phyloP scores from a whole-genome alignment of 2,888 invertebrate species.

The Drosophila prolongata region DNA sequence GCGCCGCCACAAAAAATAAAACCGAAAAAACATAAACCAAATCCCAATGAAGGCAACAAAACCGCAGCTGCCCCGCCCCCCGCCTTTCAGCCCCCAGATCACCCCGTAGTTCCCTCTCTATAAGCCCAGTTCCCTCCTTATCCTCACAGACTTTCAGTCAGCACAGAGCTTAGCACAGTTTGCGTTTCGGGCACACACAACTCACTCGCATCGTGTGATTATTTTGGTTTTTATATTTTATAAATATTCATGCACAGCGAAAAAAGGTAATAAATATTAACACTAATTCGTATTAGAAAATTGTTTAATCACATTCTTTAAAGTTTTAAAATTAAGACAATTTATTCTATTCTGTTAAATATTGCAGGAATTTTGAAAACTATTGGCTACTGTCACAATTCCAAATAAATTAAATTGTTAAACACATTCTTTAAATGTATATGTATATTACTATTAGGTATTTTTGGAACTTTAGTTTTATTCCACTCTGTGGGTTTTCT shows the following conservation, averaged over 20 bases:
- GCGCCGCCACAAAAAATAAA: constrained; percentile 41
- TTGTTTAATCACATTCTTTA: too few relatives aligned
- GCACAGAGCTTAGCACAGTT: constrained; percentile 62
- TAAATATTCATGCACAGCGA: constrained; percentile 14
- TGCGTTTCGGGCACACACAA: constrained; percentile 61
- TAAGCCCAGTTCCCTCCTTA: constrained; percentile 11
- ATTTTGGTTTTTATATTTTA: constrained; percentile 53
- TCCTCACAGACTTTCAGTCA: constrained; percentile 38
- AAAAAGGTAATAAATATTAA: background rate
- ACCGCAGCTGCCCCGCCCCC: constrained; percentile 18
- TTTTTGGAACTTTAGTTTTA: too few relatives aligned
- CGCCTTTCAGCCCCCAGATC: constrained; percentile 9
- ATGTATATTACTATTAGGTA: too few relatives aligned
- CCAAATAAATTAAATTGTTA: too few relatives aligned
- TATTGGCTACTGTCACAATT: too few relatives aligned
- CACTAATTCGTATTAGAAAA: too few relatives aligned
- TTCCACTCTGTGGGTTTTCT: too few relatives aligned
- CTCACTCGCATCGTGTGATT: constrained; percentile 72
- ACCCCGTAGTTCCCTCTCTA: constrained; percentile 12
- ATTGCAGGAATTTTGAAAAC: too few relatives aligned
- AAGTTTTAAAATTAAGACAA: too few relatives aligned
- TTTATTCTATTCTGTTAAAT: too few relatives aligned
- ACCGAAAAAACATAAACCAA: constrained; percentile 21
- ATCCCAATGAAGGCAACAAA: constrained; percentile 20
- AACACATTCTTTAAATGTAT: too few relatives aligned